Conservation (phyloP, 1,140 invertebrate genomes). For the Micrasema longulum region DNA sequence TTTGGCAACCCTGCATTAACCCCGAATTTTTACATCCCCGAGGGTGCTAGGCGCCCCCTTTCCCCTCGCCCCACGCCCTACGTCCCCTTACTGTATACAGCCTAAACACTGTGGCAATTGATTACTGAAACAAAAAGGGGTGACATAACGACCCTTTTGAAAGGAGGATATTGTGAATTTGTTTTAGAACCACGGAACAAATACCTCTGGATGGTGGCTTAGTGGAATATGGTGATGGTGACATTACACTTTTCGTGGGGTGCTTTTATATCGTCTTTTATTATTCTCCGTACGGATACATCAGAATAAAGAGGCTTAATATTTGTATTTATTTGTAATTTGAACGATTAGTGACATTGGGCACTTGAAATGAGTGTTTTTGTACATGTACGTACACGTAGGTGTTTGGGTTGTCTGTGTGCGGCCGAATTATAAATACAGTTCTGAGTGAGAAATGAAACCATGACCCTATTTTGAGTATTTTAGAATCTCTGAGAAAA, state of each 20-base stretch:
- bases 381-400: too few relatives aligned
- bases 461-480: too few relatives aligned
- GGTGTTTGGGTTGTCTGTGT: too few relatives aligned
- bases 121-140: slow-evolving; percentile 53
- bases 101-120: slow-evolving; percentile 54
- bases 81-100: slow-evolving; percentile 12
- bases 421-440: too few relatives aligned
- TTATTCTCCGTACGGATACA: slow-evolving; percentile 2
- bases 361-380: background rate
- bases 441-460: too few relatives aligned
- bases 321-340: too few relatives aligned
- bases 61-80: slow-evolving; percentile 18
- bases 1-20: slow-evolving; percentile 20
- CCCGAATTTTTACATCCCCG: slow-evolving; percentile 8
- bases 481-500: too few relatives aligned
- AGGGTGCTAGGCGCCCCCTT: slow-evolving; percentile 28
- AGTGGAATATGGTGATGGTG: slow-evolving; percentile 16
- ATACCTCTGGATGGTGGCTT: slow-evolving; percentile 38
- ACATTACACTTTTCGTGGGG: slow-evolving; percentile 29
- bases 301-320: too few relatives aligned
- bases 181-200: slow-evolving; percentile 42
- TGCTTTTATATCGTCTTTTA: slow-evolving; percentile 19
- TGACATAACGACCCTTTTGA: slow-evolving; percentile 52
- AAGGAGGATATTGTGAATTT: slow-evolving; percentile 54
- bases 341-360: too few relatives aligned